A percentile compares a stretch with the other conserved stretches of the same genome.
phyloP scores from a whole-genome alignment of 2,888 invertebrate genomes.

The Chelonus formosanus region DNA sequence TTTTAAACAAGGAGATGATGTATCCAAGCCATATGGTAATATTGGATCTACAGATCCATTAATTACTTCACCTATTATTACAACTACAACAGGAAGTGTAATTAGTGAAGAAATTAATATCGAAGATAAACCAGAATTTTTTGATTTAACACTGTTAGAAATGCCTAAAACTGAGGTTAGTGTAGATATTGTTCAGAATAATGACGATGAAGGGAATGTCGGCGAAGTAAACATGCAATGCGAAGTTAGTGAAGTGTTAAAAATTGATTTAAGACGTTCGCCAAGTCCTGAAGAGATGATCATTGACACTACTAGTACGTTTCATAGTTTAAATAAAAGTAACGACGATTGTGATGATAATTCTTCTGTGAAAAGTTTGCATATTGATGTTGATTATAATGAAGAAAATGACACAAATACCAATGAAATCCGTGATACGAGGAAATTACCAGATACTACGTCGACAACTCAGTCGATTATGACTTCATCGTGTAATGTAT shows the following conservation, averaged over 20 bases:
- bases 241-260: constrained; percentile 11
- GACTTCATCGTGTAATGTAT: constrained; percentile 19
- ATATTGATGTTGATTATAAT: not conserved
- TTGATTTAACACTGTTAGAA: constrained; percentile 1
- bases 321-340: constrained; percentile 11
- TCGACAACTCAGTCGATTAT: constrained; percentile 8
- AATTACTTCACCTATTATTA: constrained; percentile 12
- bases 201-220: not conserved
- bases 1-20: constrained; percentile 8
- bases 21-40: not conserved
- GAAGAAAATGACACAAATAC: not conserved
- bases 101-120: constrained; percentile 25
- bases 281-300: constrained; percentile 24
- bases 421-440: too few species aligned
- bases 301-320: constrained; percentile 27
- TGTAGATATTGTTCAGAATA: not conserved
- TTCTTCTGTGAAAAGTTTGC: not conserved
- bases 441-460: not conserved
- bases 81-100: constrained; percentile 18
- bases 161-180: constrained; percentile 1
- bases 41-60: not conserved
- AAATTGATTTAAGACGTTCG: constrained; percentile 23
- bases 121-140: constrained; percentile 20
- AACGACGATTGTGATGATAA: not conserved
- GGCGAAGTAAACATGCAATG: not conserved